A percentile compares a stretch with the other conserved stretches of the same genome.
Conservation (phyloP, 2,888 invertebrate genomes). For the Gryllus longicercus region DNA sequence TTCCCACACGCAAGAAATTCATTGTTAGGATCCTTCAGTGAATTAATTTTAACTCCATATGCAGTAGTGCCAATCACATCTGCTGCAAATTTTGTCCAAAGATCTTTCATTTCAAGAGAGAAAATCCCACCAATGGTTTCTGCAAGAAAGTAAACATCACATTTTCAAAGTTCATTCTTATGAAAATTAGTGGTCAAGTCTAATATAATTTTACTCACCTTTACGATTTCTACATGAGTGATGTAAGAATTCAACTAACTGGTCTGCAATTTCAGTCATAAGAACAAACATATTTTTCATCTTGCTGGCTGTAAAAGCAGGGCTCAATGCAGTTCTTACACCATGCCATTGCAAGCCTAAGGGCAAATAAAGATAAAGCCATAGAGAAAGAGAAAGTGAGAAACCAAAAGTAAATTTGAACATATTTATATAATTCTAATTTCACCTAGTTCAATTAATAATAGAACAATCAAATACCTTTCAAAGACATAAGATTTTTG, state of each 20-base stretch:
- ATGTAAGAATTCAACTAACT: constrained; percentile 22
- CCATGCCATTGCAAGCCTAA: constrained; percentile 29
- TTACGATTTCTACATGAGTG: neutral
- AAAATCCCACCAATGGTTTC: neutral
- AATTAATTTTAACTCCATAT: neutral
- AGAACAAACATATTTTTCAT: constrained; percentile 30
- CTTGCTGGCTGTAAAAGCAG: constrained; percentile 32
- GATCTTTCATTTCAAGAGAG: constrained; percentile 1
- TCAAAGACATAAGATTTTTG: neutral
- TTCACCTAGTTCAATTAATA: too few relatives aligned
- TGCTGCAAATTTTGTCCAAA: neutral
- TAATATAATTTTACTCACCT: neutral
- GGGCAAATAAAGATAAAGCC: neutral
- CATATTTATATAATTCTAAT: too few relatives aligned
- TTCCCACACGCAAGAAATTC: neutral
- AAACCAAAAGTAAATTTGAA: neutral
- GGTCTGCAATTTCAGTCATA: constrained; percentile 22
- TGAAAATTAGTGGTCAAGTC: neutral
- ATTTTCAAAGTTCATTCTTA: neutral
- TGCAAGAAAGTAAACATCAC: neutral
- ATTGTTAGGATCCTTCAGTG: neutral
- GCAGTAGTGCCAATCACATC: neutral
- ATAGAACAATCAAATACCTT: neutral
- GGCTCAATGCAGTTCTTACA: constrained; percentile 26
- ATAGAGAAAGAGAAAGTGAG: neutral